Percentiles rank a stretch among this genome's conserved stretches.
Conservation (phyloP, 1,140 invertebrate genomes). For the Amphibalanus amphitrite region DNA sequence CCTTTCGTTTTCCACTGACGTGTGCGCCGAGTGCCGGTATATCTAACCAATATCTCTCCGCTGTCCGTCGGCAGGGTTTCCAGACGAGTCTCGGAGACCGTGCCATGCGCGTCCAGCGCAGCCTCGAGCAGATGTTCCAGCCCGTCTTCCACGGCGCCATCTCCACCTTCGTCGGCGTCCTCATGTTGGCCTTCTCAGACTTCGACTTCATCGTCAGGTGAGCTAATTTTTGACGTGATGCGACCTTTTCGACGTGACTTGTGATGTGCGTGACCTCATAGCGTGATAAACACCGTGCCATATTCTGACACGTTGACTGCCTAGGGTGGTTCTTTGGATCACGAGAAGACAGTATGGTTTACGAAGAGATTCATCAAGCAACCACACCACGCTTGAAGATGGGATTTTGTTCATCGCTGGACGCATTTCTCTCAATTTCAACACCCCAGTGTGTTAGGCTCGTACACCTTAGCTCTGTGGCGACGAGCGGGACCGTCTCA, state of each 20-base stretch:
- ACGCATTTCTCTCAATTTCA: too few species aligned
- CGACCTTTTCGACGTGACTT: neutral
- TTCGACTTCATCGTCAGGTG: constrained; percentile 87
- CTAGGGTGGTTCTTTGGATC: neutral
- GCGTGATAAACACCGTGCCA: neutral
- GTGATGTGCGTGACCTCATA: neutral
- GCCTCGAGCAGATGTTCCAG: constrained; percentile 66
- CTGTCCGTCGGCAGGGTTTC: constrained; percentile 48
- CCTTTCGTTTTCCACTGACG: too few species aligned
- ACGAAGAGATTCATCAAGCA: neutral
- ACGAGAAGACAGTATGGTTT: neutral
- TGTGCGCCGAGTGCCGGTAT: too few species aligned
- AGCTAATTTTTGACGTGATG: constrained; percentile 19
- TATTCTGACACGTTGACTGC: neutral
- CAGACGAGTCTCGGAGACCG: constrained; percentile 68
- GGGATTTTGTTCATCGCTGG: too few species aligned
- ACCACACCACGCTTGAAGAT: neutral
- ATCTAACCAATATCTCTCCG: neutral
- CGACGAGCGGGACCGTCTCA: too few species aligned
- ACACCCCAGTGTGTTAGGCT: too few species aligned
- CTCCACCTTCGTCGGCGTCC: constrained; percentile 62
- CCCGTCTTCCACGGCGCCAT: constrained; percentile 72
- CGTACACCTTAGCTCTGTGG: too few species aligned
- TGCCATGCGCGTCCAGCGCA: constrained; percentile 52
- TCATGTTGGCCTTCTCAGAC: constrained; percentile 77